Conservation (phyloP, 2,113 vertebrate species). For the Meles meles region DNA sequence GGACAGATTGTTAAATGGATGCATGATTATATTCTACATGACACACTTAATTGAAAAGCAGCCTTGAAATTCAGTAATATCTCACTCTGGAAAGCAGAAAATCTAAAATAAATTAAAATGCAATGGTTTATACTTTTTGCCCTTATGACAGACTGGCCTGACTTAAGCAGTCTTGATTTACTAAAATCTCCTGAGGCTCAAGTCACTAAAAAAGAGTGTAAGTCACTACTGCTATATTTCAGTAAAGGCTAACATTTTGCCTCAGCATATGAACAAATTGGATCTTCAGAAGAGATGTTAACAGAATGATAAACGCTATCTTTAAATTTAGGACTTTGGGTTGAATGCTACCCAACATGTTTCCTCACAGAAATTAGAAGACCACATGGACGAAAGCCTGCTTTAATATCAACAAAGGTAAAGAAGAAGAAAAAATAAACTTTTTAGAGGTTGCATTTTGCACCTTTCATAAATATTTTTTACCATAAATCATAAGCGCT, state of each 20-base stretch:
- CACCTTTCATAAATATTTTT: not conserved
- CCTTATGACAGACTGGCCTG: not conserved
- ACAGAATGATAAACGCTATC: conserved; percentile 21
- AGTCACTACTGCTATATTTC: not conserved
- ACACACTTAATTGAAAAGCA: conserved; percentile 1
- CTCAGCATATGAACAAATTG: not conserved
- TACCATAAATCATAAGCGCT: not conserved
- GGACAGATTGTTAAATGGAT: not conserved
- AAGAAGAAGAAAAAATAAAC: not conserved
- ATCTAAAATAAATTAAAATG: not conserved
- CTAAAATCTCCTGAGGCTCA: not conserved
- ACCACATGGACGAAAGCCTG: not conserved
- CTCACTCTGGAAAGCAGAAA: not conserved
- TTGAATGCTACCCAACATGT: not conserved
- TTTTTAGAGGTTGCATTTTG: not conserved
- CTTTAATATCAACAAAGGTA: not conserved
- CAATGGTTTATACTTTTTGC: not conserved
- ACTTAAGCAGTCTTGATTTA: conserved; percentile 15
- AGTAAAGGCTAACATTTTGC: conserved; percentile 3
- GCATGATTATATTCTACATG: not conserved
- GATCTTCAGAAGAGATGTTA: not conserved
- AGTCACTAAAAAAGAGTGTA: conserved; percentile 12
- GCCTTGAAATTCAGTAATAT: not conserved
- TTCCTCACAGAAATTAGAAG: conserved; percentile 26
- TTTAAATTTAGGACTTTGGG: not conserved